Base-by-base conservation (phyloP, 2,888 invertebrate species). In the Drosophila fungiperda region DNA sequence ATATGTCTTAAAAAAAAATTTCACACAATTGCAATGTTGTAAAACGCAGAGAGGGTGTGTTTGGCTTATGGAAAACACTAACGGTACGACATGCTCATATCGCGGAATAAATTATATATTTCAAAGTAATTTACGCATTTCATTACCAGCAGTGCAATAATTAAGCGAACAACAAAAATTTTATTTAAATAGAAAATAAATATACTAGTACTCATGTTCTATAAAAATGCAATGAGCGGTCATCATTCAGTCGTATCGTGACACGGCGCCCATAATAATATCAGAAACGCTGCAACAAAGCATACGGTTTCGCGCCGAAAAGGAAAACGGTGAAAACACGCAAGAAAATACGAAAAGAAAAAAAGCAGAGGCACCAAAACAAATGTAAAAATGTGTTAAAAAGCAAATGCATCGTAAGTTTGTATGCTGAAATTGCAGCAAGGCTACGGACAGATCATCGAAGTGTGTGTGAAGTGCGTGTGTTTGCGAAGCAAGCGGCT, bases 301-400 rank as follows among this genome's bases (percentile, higher is more conserved):
- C 89, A 89, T 77, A 87, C 76, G 80, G 61, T 86, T 86, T 86
- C 85, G 89, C 85, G 85, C 85, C 85, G 89, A 86, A 86, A 86
- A 89, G 59, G 62, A 82, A 82, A 73, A 84, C 68, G 60, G 73
- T 68, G 76, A 79, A 75, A 72, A 69, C 69, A 79, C 70, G 38
- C 57, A 76, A 54, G 55, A 68, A 74, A 52, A 12, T 38, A 58
- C 52, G 33, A 38, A 66, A 70, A 63, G 72, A 68, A 35, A n/a
- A 53, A 60, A 68, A 71, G 54, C 23, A 48, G 35, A 45, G 42
- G 63, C 48, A 62, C 11, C 48, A 50, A 38, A 62, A 42, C 42
- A 52, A 54, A 33, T 35, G 32, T 45, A 40, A 73, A 66, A 79
- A 82, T 82, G 83, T 77, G 23, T 57, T 72, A 60, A 70, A 15